Evolutionary conservation across 2,888 invertebrate genomes (phyloP), one percentile per base, ranked within the genome.

Genomic region (Lacanobia oleracea): DNA sequence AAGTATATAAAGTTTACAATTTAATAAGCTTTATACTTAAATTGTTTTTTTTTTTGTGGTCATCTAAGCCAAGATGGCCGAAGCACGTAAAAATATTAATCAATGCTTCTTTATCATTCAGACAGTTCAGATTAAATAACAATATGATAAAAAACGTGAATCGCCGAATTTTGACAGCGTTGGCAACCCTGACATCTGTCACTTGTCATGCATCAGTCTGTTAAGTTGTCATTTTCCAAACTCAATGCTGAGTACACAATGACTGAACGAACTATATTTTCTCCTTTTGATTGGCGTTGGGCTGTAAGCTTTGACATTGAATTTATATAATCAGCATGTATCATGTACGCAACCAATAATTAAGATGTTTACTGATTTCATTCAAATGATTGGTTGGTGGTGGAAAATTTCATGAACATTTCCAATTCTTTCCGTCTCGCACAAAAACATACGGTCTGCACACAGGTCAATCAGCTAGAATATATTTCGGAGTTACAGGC

Each of bases 151-250:
- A 60, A 65, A 65, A 33, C 1, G n/a, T 40, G 71, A 16, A n/a
- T 43, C 33, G 51, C 37, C 37, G 57, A 53, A 45, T 57, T 57
- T 77, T 53, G 37, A 76, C 50, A 43, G 40, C 40, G 62, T 45
- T 64, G 57, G 70, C 67, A 68, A 66, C 73, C 66, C 63, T 62
- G 66, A 72, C 53, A 60, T 67, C 27, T 75, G 68, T 75, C 67
- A 68, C 67, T 69, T 67, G 67, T 63, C 77, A 67, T 45, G 45
- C 37, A 54, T 67, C 76, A 70, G 23, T 68, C 62, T 40, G 23
- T 33, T 67, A 71, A 43, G 59, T 48, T 72, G 62, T 54, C 72
- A 69, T 83, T 61, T 67, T 66, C 54, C 74, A 74, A 66, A 78
- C 77, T 72, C 50, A 66, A 56, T 65, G 65, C 43, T 21, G 48